These are phyloP conservation scores for Eulemur mongoz DNA, from an alignment of 2,797 vertebrate genomes.

Conservation along the genomic window DNA sequence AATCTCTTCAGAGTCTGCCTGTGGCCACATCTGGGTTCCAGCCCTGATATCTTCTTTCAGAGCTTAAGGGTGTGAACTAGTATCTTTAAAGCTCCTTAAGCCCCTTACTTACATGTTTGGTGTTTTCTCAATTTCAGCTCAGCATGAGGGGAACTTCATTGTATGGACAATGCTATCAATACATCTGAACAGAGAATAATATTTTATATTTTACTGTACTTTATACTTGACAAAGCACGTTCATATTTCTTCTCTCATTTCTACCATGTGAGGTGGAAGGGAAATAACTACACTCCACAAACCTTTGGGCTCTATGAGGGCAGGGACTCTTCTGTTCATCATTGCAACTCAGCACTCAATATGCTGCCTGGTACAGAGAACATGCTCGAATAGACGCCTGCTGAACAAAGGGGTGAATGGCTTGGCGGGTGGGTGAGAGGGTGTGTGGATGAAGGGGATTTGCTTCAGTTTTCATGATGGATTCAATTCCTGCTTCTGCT, in stretches of 20 bases:
- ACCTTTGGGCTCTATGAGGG: background rate
- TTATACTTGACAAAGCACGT: background rate
- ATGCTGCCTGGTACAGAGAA: background rate
- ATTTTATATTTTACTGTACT: background rate
- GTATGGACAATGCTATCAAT: background rate
- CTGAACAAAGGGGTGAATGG: background rate
- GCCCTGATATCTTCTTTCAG: background rate
- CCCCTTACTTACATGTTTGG: background rate
- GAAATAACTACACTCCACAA: background rate
- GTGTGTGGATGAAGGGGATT: background rate
- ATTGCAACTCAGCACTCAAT: background rate
- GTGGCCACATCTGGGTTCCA: background rate
- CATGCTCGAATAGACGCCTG: background rate
- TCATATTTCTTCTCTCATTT: background rate
- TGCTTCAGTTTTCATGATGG: background rate
- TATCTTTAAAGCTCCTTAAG: background rate
- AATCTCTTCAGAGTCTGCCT: background rate
- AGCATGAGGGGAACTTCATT: background rate
- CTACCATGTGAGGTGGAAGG: background rate
- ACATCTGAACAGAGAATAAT: background rate
- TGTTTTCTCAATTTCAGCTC: background rate
- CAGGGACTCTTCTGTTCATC: background rate
- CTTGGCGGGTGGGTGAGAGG: too few species aligned
- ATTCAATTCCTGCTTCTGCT: background rate
- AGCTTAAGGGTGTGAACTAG: background rate